Conservation (phyloP, 2,797 vertebrate species). For the Chelidonichthys spinosus region DNA sequence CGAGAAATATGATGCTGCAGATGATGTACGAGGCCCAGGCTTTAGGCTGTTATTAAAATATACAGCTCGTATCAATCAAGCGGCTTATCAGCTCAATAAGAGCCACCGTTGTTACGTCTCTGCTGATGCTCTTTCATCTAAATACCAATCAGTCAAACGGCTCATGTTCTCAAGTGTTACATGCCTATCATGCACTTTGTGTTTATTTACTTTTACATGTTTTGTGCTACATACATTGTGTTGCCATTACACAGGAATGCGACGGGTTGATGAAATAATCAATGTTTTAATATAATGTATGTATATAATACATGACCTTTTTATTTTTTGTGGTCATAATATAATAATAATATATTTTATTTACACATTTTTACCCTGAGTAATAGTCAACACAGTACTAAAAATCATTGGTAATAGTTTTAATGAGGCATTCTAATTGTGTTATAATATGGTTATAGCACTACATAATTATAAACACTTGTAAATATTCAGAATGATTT, state of each 20-base stretch:
- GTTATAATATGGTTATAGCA: background rate
- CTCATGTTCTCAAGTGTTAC: background rate
- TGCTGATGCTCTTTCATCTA: slow-evolving; percentile 13
- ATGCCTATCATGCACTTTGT: background rate
- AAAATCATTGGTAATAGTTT: too few species aligned
- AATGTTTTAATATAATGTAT: background rate
- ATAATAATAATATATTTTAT: background rate
- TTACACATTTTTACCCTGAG: background rate
- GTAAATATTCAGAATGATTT: background rate
- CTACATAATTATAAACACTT: background rate
- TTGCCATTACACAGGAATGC: background rate
- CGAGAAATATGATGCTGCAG: slow-evolving; percentile 49
- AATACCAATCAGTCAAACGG: slow-evolving; percentile 6
- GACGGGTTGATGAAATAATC: too few species aligned
- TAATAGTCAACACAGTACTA: background rate
- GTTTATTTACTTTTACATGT: background rate
- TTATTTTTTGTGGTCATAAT: background rate
- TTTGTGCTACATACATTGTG: background rate
- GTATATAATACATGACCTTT: background rate
- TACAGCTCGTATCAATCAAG: slow-evolving; percentile 59
- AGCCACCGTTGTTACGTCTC: slow-evolving; percentile 17
- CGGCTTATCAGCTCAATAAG: slow-evolving; percentile 39
- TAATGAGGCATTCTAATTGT: background rate
- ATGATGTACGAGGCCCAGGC: slow-evolving; percentile 46
- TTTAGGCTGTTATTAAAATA: slow-evolving; percentile 56